Conservation (phyloP, 2,888 invertebrate genomes). For the Caprella mutica region DNA sequence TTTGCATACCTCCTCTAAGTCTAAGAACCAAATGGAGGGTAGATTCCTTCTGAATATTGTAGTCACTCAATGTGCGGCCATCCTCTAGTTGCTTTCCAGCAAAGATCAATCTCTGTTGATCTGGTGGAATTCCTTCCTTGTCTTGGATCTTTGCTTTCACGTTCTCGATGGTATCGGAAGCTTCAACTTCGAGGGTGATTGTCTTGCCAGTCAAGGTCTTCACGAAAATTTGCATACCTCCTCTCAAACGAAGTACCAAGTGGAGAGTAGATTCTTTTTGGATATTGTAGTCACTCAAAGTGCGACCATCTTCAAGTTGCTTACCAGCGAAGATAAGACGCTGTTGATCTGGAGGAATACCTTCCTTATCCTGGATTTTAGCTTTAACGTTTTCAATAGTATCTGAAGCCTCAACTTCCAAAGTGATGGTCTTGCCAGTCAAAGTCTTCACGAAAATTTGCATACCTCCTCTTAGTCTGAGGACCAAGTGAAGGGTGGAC, state of each 20-base stretch:
- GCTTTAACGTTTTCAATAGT: slow-evolving; percentile 92
- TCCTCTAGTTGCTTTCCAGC: slow-evolving; percentile 54
- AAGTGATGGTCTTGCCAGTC: slow-evolving; percentile 68
- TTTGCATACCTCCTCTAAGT: slow-evolving; percentile 79
- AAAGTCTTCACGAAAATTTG: slow-evolving; percentile 95
- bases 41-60: slow-evolving; percentile 64
- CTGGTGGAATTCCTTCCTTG: slow-evolving; percentile 77
- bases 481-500: slow-evolving; percentile 85
- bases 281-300: slow-evolving; percentile 52
- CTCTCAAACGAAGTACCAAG: slow-evolving; percentile 82
- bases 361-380: slow-evolving; percentile 83
- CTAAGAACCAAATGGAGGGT: slow-evolving; percentile 88
- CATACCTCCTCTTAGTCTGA: slow-evolving; percentile 92
- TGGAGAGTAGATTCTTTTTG: slow-evolving; percentile 82
- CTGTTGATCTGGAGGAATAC: slow-evolving; percentile 77
- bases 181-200: slow-evolving; percentile 65
- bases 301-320: slow-evolving; percentile 52
- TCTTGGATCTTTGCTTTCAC: slow-evolving; percentile 87
- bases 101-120: slow-evolving; percentile 67
- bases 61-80: slow-evolving; percentile 50
- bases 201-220: slow-evolving; percentile 89
- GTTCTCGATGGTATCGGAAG: slow-evolving; percentile 83
- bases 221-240: slow-evolving; percentile 84
- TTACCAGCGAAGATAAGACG: slow-evolving; percentile 57
- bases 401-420: slow-evolving; percentile 77